phyloP scores from a whole-genome alignment of 2,113 vertebrate species.

The Psammodynastes pulverulentus region DNA sequence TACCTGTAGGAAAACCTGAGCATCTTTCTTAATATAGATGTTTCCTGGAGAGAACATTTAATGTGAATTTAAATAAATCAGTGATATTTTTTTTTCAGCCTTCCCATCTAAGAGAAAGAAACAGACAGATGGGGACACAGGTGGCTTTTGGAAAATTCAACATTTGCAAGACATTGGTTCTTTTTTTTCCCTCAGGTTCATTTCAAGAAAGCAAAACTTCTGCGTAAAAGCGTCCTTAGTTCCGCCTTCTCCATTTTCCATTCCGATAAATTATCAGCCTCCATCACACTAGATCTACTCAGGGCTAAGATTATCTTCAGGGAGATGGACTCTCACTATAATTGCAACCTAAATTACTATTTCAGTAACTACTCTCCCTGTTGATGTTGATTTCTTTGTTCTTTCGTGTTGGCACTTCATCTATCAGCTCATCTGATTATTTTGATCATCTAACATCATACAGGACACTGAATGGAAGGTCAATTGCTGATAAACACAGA shows the following conservation, averaged over 20 bases:
- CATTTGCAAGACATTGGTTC: constrained; percentile 16
- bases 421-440: constrained; percentile 21
- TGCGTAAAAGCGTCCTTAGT: constrained; percentile 20
- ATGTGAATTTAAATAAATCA: constrained; percentile 26
- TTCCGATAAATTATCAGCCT: background rate
- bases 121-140: background rate
- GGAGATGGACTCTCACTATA: background rate
- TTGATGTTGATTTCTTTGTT: background rate
- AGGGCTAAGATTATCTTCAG: background rate
- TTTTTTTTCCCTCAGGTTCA: constrained; percentile 31
- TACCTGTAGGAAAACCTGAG: constrained; percentile 5
- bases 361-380: background rate
- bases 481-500: constrained; percentile 44
- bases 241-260: background rate
- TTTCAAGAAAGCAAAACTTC: constrained; percentile 21
- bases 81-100: constrained; percentile 26
- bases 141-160: constrained; percentile 22
- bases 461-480: background rate
- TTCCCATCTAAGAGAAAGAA: constrained; percentile 14
- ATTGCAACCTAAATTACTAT: background rate
- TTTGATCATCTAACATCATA: constrained; percentile 3
- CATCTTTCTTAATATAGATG: constrained; percentile 29
- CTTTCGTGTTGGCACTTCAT: background rate
- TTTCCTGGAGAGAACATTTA: constrained; percentile 29
- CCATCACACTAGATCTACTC: background rate